Conservation (phyloP, 2,888 invertebrate genomes). For the Ophion slaviceki region DNA sequence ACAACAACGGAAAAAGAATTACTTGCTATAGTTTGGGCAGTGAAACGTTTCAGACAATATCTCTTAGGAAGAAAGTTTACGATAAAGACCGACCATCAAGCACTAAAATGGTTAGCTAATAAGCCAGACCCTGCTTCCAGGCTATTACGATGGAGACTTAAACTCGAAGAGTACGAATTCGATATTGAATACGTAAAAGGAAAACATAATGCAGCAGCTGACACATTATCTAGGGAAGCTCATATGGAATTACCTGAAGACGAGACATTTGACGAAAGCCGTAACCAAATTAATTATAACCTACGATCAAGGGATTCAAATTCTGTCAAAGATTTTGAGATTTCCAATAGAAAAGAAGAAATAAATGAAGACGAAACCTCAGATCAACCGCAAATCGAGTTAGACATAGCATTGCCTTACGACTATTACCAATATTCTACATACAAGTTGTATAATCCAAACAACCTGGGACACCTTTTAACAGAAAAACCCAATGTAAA, state of each 20-base stretch:
- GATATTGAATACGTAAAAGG: too few species aligned
- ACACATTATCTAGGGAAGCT: too few species aligned
- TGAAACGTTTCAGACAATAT: constrained; percentile 70
- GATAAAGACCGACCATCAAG: constrained; percentile 75
- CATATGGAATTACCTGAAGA: not conserved
- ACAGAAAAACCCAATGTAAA: not conserved
- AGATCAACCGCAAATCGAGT: not conserved
- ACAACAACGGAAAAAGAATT: constrained; percentile 70
- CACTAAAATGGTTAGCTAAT: constrained; percentile 71
- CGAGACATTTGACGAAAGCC: not conserved
- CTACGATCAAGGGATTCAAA: not conserved
- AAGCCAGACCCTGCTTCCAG: constrained; percentile 40
- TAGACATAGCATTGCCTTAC: not conserved
- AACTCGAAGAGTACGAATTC: too few species aligned
- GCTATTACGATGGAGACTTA: too few species aligned
- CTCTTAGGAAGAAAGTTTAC: constrained; percentile 68
- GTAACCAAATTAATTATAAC: not conserved
- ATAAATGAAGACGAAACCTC: not conserved
- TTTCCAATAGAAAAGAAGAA: not conserved
- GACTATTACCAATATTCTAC: not conserved
- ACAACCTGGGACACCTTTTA: not conserved
- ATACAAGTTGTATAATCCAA: not conserved
- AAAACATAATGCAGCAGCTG: too few species aligned
- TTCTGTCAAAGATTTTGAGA: not conserved
- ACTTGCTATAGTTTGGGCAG: constrained; percentile 36